Percentiles rank a stretch among this genome's conserved stretches.
Evolutionary conservation across 1,140 invertebrate genomes (phyloP).

Genomic region (Apis dorsata): DNA sequence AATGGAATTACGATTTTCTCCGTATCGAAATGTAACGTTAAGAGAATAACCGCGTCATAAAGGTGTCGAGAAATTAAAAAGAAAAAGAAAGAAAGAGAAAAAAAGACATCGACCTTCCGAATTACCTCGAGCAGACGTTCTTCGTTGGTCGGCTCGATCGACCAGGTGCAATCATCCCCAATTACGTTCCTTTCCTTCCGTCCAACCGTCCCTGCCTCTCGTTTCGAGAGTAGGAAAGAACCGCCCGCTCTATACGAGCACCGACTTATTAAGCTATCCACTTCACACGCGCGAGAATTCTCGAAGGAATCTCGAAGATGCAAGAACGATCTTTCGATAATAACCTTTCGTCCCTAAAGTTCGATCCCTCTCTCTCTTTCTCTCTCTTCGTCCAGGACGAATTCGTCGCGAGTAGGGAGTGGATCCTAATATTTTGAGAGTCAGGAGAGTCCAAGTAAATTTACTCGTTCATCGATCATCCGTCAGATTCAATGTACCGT

Average conservation of each 20-base stretch:
- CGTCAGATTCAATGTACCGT: constrained; percentile 28
- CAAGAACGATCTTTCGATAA: no score
- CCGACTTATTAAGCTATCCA: no score
- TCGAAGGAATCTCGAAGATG: no score
- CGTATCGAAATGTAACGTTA: no score
- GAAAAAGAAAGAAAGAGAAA: not conserved
- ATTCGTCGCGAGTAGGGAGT: not conserved
- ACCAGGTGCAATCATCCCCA: constrained; percentile 25
- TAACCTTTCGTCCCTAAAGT: no score
- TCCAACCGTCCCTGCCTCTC: not conserved
- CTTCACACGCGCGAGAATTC: no score
- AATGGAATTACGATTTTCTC: not conserved
- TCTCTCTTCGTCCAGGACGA: no score
- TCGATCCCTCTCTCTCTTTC: no score
- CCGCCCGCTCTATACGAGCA: not conserved
- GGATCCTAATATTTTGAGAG: not conserved
- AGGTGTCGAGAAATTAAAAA: constrained; percentile 30
- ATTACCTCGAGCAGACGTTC: constrained; percentile 25
- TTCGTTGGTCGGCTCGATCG: constrained; percentile 21
- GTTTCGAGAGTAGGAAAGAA: not conserved
- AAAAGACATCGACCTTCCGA: constrained; percentile 17
- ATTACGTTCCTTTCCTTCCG: constrained; percentile 19
- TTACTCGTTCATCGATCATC: constrained; percentile 29
- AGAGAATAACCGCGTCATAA: constrained; percentile 32
- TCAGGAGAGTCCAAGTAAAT: not conserved